phyloP scores from a whole-genome alignment of 2,113 vertebrate species.

The Notarius quadriscutis region DNA sequence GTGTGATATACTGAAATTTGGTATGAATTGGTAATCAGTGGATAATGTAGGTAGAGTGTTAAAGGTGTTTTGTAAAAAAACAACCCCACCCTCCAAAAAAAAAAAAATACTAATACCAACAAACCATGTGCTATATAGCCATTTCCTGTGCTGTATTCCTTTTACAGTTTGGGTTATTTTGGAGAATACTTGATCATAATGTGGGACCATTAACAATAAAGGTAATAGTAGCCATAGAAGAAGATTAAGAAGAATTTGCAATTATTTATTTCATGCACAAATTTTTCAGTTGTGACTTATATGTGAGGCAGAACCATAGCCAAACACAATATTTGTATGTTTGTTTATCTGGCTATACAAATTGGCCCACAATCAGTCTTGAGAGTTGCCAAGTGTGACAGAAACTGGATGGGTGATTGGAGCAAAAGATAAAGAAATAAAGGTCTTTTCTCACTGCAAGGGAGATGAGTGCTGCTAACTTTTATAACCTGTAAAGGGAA shows the following conservation, averaged over 20 bases:
- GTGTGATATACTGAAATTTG: background rate
- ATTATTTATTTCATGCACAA: background rate
- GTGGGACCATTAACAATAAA: background rate
- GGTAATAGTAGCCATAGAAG: background rate
- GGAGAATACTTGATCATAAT: background rate
- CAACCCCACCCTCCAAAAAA: too few species aligned
- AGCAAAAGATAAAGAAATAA: background rate
- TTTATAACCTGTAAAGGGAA: background rate
- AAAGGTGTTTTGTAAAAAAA: background rate
- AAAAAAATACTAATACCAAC: background rate
- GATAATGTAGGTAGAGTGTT: background rate
- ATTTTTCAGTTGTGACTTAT: background rate
- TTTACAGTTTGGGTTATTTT: background rate
- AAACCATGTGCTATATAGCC: background rate
- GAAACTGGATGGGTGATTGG: background rate
- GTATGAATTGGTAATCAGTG: background rate
- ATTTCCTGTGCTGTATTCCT: background rate
- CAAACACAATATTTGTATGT: background rate
- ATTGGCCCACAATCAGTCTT: background rate
- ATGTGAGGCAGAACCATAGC: background rate
- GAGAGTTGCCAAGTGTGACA: background rate
- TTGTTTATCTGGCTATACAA: background rate
- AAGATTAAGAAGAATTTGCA: background rate
- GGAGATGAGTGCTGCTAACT: background rate
- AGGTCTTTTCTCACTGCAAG: background rate